phyloP scores from a whole-genome alignment of 2,797 vertebrate genomes.

The Coranthus polyacanthus region DNA sequence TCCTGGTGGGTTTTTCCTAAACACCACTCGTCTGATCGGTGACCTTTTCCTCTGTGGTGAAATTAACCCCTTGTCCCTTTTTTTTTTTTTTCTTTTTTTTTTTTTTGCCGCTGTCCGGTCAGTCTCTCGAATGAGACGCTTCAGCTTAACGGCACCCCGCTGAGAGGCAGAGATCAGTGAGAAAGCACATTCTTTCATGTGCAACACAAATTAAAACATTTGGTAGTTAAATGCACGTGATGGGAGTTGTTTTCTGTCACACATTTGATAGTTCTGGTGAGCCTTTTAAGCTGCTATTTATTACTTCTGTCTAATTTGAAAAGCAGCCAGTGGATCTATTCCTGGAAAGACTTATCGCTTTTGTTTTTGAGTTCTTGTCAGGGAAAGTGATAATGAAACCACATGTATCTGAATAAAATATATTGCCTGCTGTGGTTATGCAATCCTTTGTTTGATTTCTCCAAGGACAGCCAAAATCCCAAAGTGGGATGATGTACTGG shows the following conservation, averaged over 20 bases:
- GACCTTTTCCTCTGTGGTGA: slow-evolving; percentile 59
- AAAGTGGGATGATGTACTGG: slow-evolving; percentile 43
- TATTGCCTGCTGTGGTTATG: slow-evolving; percentile 38
- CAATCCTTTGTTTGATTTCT: slow-evolving; percentile 60
- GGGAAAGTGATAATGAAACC: slow-evolving; percentile 46
- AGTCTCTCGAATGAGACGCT: slow-evolving; percentile 41
- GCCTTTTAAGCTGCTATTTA: slow-evolving; percentile 45
- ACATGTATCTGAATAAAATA: slow-evolving; percentile 42
- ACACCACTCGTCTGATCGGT: slow-evolving; percentile 64
- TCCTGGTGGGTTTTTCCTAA: slow-evolving; percentile 70
- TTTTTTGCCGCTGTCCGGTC: slow-evolving; percentile 44
- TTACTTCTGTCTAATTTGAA: slow-evolving; percentile 51
- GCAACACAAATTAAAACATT: slow-evolving; percentile 30
- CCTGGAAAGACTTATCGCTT: slow-evolving; percentile 41
- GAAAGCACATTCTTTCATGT: slow-evolving; percentile 24
- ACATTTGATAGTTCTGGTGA: slow-evolving; percentile 26
- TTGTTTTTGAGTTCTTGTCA: slow-evolving; percentile 23
- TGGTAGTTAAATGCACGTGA: slow-evolving; percentile 31
- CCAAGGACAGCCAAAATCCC: slow-evolving; percentile 38
- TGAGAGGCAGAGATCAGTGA: slow-evolving; percentile 8
- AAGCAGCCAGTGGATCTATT: slow-evolving; percentile 52
- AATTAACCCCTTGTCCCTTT: slow-evolving; percentile 75
- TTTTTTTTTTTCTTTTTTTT: no score
- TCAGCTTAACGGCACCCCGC: slow-evolving; percentile 16
- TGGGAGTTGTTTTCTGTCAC: slow-evolving; percentile 39